These are phyloP conservation scores for Eupleurogrammus muticus DNA, from an alignment of 2,797 vertebrate species.

Conservation along the genomic window DNA sequence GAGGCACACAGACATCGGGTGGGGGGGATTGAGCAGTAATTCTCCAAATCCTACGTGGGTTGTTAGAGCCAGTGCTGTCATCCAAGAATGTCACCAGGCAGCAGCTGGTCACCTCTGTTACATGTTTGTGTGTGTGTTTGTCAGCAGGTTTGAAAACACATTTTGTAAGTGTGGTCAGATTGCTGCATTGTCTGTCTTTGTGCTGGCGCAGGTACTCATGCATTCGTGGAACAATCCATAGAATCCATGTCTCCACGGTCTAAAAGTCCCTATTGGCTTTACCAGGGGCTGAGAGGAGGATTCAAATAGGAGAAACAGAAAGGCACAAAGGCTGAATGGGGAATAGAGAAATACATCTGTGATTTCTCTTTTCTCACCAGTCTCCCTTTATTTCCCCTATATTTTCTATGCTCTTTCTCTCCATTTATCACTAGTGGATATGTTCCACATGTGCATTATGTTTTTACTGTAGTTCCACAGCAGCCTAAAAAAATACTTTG, in stretches of 20 bases:
- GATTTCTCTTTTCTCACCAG: conserved; percentile 7
- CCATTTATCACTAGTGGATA: not conserved
- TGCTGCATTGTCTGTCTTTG: conserved; percentile 37
- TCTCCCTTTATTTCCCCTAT: not conserved
- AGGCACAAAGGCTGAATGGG: not conserved
- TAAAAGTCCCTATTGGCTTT: too few species aligned
- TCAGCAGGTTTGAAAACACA: conserved; percentile 14
- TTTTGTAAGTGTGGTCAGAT: conserved; percentile 29
- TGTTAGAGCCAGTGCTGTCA: conserved; percentile 67
- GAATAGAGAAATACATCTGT: conserved; percentile 5
- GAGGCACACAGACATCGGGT: conserved; percentile 21
- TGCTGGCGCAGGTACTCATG: not conserved
- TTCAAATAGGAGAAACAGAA: conserved; percentile 11
- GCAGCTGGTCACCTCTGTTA: conserved; percentile 64
- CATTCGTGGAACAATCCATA: too few species aligned
- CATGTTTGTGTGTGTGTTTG: conserved; percentile 13
- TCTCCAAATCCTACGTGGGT: conserved; percentile 68
- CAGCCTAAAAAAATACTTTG: not conserved
- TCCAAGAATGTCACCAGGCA: conserved; percentile 71
- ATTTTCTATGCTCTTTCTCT: conserved; percentile 11
- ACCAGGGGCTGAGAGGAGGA: not conserved
- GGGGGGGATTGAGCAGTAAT: conserved; percentile 61
- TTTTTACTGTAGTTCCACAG: not conserved
- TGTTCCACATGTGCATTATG: not conserved
- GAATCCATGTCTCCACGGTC: too few species aligned